phyloP scores from a whole-genome alignment of 2,888 invertebrate species.

The Phengaris arion region DNA sequence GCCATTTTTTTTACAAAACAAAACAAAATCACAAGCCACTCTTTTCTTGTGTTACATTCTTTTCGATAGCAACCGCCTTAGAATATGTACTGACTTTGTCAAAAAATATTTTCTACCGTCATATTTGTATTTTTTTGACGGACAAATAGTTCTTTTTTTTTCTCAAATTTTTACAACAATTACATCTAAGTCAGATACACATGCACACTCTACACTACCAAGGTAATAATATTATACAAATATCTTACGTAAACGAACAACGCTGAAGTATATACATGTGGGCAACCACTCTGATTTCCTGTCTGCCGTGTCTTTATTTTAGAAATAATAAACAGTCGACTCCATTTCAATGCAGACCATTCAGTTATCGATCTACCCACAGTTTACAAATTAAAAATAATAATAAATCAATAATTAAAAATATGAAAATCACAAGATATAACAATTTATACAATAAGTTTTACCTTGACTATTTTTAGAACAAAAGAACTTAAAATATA shows the following conservation, averaged over 20 bases:
- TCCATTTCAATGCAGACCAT: background rate
- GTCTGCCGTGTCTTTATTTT: background rate
- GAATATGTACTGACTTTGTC: slow-evolving; percentile 63
- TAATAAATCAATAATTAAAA: slow-evolving; percentile 34
- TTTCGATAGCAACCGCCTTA: slow-evolving; percentile 56
- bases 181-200: slow-evolving; percentile 56
- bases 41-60: slow-evolving; percentile 71
- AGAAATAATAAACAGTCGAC: slow-evolving; percentile 16
- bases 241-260: slow-evolving; percentile 43
- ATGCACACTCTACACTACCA: slow-evolving; percentile 43
- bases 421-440: slow-evolving; percentile 31
- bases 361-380: slow-evolving; percentile 33
- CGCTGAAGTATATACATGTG: slow-evolving; percentile 43
- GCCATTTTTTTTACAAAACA: slow-evolving; percentile 58
- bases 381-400: slow-evolving; percentile 34
- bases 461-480: background rate
- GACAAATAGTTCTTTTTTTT: slow-evolving; percentile 42
- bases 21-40: slow-evolving; percentile 60
- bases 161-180: slow-evolving; percentile 49
- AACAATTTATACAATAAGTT: slow-evolving; percentile 25
- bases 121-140: slow-evolving; percentile 46
- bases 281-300: slow-evolving; percentile 32
- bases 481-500: background rate
- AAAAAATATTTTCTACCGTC: slow-evolving; percentile 67
- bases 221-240: slow-evolving; percentile 47